Percentiles rank a stretch among this genome's conserved stretches.
Evolutionary conservation across 2,113 vertebrate genomes (phyloP).

Genomic region (Rhineura floridana): DNA sequence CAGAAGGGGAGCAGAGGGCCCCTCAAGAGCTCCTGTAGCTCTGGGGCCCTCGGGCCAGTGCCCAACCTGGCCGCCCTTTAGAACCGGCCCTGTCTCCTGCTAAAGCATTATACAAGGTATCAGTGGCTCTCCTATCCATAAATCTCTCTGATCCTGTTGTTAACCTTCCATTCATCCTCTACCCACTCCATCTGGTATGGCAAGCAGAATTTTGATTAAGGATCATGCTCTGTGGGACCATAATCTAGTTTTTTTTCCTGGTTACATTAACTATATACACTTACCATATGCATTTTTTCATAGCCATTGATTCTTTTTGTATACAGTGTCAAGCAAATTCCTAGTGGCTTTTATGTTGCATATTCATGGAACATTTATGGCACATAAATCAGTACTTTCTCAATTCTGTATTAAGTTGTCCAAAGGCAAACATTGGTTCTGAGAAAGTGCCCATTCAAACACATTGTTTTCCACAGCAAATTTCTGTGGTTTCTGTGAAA

Average conservation of each 20-base stretch:
- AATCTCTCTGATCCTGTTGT: not conserved
- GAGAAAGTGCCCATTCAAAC: not conserved
- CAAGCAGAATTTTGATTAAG: not conserved
- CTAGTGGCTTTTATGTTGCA: not conserved
- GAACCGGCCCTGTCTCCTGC: no score
- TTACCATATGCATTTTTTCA: not conserved
- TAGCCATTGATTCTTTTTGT: not conserved
- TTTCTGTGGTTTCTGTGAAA: conserved; percentile 27
- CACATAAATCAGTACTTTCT: not conserved
- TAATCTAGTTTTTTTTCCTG: not conserved
- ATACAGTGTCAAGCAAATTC: not conserved
- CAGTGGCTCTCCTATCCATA: not conserved
- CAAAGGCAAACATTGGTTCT: not conserved
- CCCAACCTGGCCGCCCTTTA: no score
- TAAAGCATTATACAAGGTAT: not conserved
- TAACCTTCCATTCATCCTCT: not conserved
- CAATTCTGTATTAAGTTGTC: not conserved
- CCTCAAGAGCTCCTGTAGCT: no score
- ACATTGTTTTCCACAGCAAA: conserved; percentile 22
- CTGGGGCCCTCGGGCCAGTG: no score
- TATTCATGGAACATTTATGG: no score
- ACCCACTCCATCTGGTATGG: not conserved
- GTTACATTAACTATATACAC: not conserved
- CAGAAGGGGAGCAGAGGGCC: no score
- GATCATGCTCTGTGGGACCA: not conserved